Evolutionary conservation across 53 echinoderm and acorn worm species (phyloP).

Genomic region (Echinometra lucunter): DNA sequence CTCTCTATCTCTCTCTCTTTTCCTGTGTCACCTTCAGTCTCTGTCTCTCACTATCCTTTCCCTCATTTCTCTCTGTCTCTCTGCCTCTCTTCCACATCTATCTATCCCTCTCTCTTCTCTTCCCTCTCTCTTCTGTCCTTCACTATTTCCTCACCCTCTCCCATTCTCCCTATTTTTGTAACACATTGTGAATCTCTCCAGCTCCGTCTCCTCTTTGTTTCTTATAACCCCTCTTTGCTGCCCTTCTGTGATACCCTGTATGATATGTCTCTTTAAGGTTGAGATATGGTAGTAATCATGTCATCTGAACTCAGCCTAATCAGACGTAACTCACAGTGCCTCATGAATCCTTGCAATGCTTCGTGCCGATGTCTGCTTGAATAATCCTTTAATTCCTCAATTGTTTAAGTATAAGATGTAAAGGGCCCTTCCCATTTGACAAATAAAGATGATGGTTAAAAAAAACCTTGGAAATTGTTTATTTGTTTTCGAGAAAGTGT

Average conservation of each 20-base stretch:
- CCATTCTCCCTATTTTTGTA: not conserved
- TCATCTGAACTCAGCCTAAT: constrained; percentile 3
- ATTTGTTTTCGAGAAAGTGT: too few relatives aligned
- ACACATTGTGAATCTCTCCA: not conserved
- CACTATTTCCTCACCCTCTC: not conserved
- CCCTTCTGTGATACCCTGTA: constrained; percentile 7
- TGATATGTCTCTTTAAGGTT: constrained; percentile 54
- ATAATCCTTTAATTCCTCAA: not conserved
- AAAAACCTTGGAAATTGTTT: too few relatives aligned
- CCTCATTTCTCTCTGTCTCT: not conserved
- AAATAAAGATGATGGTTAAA: too few relatives aligned
- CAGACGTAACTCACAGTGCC: constrained; percentile 42
- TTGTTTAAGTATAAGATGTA: not conserved
- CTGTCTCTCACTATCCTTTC: not conserved
- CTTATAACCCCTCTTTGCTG: constrained; percentile 3
- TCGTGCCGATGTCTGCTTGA: not conserved
- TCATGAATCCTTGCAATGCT: constrained; percentile 33
- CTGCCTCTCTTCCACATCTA: not conserved
- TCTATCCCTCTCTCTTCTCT: not conserved
- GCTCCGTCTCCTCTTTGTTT: not conserved
- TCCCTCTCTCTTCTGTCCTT: not conserved
- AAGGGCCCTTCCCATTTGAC: too few relatives aligned
- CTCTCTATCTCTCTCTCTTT: not conserved
- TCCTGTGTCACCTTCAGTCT: too few relatives aligned
- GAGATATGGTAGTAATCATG: constrained; percentile 13